These are phyloP conservation scores for Tipula lateralis DNA, from an alignment of 2,888 invertebrate species.

Conservation along the genomic window DNA sequence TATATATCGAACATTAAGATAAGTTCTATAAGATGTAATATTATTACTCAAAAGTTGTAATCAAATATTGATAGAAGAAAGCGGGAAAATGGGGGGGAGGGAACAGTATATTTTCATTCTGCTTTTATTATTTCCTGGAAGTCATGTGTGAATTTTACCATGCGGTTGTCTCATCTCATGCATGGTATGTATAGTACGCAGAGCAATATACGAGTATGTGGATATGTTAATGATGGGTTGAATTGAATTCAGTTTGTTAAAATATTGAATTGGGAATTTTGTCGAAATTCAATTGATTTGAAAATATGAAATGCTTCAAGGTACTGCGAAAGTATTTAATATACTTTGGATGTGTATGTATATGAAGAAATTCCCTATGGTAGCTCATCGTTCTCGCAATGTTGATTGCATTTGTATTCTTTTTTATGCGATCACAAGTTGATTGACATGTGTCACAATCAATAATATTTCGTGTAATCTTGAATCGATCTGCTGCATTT, in stretches of 20 bases:
- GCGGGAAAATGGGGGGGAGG: neutral
- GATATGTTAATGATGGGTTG: conserved; percentile 24
- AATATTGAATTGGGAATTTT: neutral
- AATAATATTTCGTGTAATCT: too few species aligned
- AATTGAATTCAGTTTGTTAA: neutral
- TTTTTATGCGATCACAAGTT: neutral
- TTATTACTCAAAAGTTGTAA: conserved; percentile 24
- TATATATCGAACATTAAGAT: neutral
- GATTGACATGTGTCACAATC: neutral
- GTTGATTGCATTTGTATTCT: neutral
- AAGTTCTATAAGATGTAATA: neutral
- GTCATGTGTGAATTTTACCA: conserved; percentile 11
- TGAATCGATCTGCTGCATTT: too few species aligned
- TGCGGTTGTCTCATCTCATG: neutral
- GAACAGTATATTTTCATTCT: neutral
- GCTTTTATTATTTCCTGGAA: neutral
- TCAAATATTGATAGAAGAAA: conserved; percentile 2
- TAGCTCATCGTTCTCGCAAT: neutral
- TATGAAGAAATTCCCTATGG: neutral
- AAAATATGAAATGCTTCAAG: neutral
- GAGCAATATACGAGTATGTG: too few species aligned
- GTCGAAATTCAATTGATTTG: neutral
- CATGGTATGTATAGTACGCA: neutral
- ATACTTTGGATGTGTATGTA: neutral
- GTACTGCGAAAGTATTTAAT: neutral